Evolutionary conservation across 2,888 invertebrate genomes (phyloP).

Genomic region (Panzeria rudis): DNA sequence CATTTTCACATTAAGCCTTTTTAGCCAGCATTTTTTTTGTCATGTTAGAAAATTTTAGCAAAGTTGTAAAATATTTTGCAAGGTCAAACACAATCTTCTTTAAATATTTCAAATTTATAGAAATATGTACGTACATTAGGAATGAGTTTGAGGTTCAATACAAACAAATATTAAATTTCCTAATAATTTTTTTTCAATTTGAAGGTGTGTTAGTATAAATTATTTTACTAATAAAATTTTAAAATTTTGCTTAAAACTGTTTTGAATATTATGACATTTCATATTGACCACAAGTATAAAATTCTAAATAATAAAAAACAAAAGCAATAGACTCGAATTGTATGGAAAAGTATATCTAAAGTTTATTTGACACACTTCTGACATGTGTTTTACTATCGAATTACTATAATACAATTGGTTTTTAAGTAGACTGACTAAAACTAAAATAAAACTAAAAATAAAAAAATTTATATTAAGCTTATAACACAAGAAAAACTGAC

Average conservation of each 20-base stretch:
- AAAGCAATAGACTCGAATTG: not conserved
- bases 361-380: conserved; percentile 58
- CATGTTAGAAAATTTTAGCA: not conserved
- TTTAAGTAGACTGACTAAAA: not conserved
- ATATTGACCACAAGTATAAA: conserved; percentile 49
- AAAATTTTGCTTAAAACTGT: not conserved
- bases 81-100: conserved; percentile 19
- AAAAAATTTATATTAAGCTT: not conserved
- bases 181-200: not conserved
- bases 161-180: not conserved
- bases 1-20: too few relatives aligned
- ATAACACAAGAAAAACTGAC: not conserved
- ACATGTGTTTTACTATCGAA: conserved; percentile 52
- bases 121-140: too few relatives aligned
- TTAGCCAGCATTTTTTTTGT: too few relatives aligned
- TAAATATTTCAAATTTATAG: not conserved
- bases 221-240: not conserved
- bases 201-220: not conserved
- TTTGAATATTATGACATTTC: conserved; percentile 48
- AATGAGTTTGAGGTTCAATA: too few relatives aligned
- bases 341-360: not conserved
- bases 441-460: not conserved
- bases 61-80: not conserved
- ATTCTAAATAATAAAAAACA: conserved; percentile 35
- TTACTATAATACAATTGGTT: conserved; percentile 33